These are phyloP conservation scores for Paelopatides confundens DNA, from an alignment of 53 echinoderm and acorn worm genomes.

Conservation along the genomic window DNA sequence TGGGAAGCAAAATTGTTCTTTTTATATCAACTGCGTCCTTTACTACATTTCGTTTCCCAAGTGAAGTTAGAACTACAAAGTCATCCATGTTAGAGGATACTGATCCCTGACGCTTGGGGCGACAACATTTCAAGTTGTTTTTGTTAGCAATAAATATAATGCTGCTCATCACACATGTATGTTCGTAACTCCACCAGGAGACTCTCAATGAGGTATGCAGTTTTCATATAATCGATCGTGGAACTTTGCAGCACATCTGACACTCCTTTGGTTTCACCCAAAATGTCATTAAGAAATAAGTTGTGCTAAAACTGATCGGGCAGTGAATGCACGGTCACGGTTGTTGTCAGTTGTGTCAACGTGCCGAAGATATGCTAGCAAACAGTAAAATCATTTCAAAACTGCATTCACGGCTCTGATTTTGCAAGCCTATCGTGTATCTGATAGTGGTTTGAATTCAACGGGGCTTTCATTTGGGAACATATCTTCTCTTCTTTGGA, in stretches of 20 bases:
- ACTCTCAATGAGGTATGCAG: conserved; percentile 25
- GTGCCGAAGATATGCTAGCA: conserved; percentile 33
- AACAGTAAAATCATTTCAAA: conserved; percentile 29
- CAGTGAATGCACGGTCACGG: conserved; percentile 33
- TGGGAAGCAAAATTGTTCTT: conserved; percentile 4
- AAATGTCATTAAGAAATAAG: conserved; percentile 28
- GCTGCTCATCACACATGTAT: conserved; percentile 41
- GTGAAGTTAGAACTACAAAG: background rate
- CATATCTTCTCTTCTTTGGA: conserved; percentile 24
- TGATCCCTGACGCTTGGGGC: background rate
- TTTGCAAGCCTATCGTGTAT: conserved; percentile 60
- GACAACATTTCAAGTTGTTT: conserved; percentile 17
- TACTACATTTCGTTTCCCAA: background rate
- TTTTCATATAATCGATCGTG: background rate
- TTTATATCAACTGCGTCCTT: background rate
- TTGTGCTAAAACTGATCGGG: conserved; percentile 30
- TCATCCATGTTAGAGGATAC: background rate
- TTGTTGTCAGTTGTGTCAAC: conserved; percentile 46
- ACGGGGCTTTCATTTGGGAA: conserved; percentile 25
- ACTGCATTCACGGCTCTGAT: conserved; percentile 39
- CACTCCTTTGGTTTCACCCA: conserved; percentile 19
- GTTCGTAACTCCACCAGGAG: conserved; percentile 23
- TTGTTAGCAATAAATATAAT: conserved; percentile 53
- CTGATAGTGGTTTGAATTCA: conserved; percentile 46
- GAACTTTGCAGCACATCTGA: conserved; percentile 39